Evolutionary conservation across 1,140 invertebrate species (phyloP).

Genomic region (Lepidotrigona ventralis): DNA sequence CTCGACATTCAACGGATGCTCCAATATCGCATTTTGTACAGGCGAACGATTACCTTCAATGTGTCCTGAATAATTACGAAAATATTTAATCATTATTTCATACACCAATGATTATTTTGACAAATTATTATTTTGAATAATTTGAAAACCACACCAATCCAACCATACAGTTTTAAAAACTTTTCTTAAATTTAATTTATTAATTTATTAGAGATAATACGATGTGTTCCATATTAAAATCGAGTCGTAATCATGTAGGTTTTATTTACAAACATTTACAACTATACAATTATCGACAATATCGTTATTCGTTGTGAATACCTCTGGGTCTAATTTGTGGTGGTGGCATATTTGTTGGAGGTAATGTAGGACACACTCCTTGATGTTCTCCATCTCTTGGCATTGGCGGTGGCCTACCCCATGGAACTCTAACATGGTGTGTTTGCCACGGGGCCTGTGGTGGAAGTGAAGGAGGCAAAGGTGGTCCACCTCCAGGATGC

Average conservation of each 20-base stretch:
- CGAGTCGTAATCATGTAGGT: neutral
- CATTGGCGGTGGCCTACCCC: constrained; percentile 71
- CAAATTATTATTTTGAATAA: constrained; percentile 1
- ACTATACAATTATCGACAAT: constrained; percentile 4
- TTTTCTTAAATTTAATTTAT: neutral
- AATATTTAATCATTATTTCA: constrained; percentile 30
- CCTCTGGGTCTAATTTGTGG: constrained; percentile 76
- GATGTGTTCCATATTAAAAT: neutral
- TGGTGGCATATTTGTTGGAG: constrained; percentile 76
- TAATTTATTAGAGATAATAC: constrained; percentile 6
- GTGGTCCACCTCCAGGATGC: constrained; percentile 61
- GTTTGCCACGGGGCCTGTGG: constrained; percentile 72
- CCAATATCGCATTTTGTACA: constrained; percentile 65
- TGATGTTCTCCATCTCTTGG: constrained; percentile 68
- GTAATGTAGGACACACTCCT: constrained; percentile 65
- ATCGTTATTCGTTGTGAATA: constrained; percentile 48
- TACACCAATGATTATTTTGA: no score
- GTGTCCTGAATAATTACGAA: constrained; percentile 60
- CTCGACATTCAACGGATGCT: constrained; percentile 69
- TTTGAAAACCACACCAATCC: neutral
- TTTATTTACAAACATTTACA: constrained; percentile 16
- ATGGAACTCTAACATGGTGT: constrained; percentile 70
- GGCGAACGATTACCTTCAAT: constrained; percentile 68
- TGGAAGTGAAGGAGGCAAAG: constrained; percentile 57
- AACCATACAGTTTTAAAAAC: neutral